Base-by-base conservation (phyloP, 2,888 invertebrate species). In the Nomada goodeniana region DNA sequence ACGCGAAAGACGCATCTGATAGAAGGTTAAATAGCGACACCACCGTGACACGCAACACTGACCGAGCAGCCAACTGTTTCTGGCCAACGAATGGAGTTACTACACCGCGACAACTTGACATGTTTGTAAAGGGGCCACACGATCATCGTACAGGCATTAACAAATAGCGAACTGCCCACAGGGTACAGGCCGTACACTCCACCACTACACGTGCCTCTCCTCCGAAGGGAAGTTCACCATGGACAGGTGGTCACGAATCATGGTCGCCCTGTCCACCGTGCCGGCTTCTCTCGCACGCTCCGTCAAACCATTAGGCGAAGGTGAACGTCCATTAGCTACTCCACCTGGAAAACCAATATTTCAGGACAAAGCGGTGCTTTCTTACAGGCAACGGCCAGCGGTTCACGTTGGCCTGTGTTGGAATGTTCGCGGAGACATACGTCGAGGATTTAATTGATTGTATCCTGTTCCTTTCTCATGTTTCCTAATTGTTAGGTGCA, bases 51-150 rank as follows among this genome's bases (percentile, higher is more conserved):
- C 86, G 87, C 85, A 86, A 88, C 88, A 80, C 86, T 89, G 90
- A 86, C 89, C 88, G 83, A 81, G 76, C 87, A 64, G 83, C 84
- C 85, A 76, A 84, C 84, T 87, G 76, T 85, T 86, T 79, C 86
- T 86, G 88, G 85, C 85, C 86, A 86, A 72, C 84, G 82, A 85
- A 87, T 82, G 86, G 89, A 91, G 87, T 91, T 91, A 90, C 91
- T 87, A 88, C 86, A 83, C 89, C 85, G 87, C 91, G 92, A 92
- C 92, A 92, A 91, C 90, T 91, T 92, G 92, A 92, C 91, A 90
- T 91, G 92, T 92, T 92, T 91, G 91, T 90, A 91, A 89, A 89
- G 89, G 91, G 89, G 89, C 91, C 90, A 86, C 90, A 84, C 89
- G 91, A 90, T 90, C 89, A 86, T 87, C 89, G 86, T 86, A 83